Conservation (phyloP, 2,113 vertebrate genomes). For the Mesoclemmys tuberculata region DNA sequence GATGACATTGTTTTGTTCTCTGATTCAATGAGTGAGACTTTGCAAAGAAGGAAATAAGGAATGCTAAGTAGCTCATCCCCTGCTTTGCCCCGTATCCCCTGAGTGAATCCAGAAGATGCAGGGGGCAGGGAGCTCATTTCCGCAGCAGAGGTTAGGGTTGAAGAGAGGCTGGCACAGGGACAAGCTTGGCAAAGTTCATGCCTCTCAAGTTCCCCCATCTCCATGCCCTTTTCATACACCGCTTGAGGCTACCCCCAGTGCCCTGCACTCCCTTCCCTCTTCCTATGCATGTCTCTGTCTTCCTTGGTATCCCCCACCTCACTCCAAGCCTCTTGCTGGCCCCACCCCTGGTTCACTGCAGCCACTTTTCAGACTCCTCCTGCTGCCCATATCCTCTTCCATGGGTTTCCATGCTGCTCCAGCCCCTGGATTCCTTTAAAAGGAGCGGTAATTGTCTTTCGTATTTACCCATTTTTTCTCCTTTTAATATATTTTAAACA, state of each 20-base stretch:
- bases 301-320: not conserved
- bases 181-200: not conserved
- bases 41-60: not conserved
- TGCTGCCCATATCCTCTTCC: not conserved
- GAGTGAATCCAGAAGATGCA: not conserved
- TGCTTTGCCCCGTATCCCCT: not conserved
- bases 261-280: not conserved
- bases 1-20: not conserved
- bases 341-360: not conserved
- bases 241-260: not conserved
- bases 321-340: not conserved
- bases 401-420: not conserved
- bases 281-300: not conserved
- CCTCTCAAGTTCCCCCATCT: not conserved
- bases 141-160: fast-evolving
- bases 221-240: not conserved
- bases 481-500: not conserved
- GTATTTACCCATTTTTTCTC: not conserved
- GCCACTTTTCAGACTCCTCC: not conserved
- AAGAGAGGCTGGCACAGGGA: not conserved
- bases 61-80: fast-evolving
- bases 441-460: not conserved
- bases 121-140: not conserved
- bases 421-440: not conserved
- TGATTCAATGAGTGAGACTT: not conserved